These are phyloP conservation scores for Percina caprodes DNA, from an alignment of 2,113 vertebrate species.

Conservation along the genomic window DNA sequence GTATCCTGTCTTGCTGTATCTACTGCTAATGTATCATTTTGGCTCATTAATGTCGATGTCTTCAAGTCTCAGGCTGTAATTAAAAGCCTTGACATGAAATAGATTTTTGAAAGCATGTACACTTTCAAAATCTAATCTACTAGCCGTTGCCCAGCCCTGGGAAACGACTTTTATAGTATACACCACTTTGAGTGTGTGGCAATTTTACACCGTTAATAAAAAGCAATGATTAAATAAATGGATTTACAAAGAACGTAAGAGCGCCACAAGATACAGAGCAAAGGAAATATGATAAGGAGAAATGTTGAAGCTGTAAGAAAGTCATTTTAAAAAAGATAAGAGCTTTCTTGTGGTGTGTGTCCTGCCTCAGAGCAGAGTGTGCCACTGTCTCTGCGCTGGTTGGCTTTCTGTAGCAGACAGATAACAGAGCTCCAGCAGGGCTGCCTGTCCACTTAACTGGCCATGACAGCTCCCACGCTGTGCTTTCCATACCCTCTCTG, in stretches of 20 bases:
- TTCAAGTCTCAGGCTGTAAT: slow-evolving; percentile 46
- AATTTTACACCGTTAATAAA: not conserved
- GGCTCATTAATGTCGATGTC: slow-evolving; percentile 42
- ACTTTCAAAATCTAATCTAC: slow-evolving; percentile 12
- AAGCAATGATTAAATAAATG: not conserved
- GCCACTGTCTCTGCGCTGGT: slow-evolving; percentile 14
- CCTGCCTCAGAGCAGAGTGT: slow-evolving; percentile 29
- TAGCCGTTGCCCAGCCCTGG: not conserved
- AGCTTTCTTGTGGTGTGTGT: slow-evolving; percentile 29
- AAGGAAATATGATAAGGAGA: not conserved
- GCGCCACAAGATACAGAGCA: not conserved
- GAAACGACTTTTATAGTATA: not conserved
- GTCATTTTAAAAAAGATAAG: slow-evolving; percentile 6
- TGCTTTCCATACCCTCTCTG: slow-evolving; percentile 44
- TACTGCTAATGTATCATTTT: slow-evolving; percentile 46
- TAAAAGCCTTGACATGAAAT: slow-evolving; percentile 17
- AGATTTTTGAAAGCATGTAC: slow-evolving; percentile 27
- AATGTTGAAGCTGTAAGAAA: slow-evolving; percentile 1
- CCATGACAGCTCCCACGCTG: slow-evolving; percentile 68
- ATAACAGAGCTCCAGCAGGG: slow-evolving; percentile 72
- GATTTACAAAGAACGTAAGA: not conserved
- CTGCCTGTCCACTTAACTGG: slow-evolving; percentile 60
- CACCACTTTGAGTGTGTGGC: not conserved
- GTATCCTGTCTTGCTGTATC: slow-evolving; percentile 20
- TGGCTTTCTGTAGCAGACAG: slow-evolving; percentile 57